phyloP scores from a whole-genome alignment of 2,113 vertebrate genomes.

The Sinocyclocheilus anophthalmus region DNA sequence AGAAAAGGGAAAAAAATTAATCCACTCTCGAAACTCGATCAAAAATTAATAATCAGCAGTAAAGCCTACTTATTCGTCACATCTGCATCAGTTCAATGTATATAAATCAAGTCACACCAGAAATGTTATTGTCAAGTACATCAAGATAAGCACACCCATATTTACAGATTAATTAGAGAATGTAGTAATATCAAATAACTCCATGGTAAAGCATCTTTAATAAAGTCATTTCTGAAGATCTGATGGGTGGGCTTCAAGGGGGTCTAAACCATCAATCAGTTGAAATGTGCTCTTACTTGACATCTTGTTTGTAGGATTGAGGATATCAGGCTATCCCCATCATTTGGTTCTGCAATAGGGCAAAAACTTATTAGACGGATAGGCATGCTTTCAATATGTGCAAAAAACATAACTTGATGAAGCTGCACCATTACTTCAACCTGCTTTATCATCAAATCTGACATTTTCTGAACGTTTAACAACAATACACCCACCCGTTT shows the following conservation, averaged over 20 bases:
- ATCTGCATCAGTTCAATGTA: neutral
- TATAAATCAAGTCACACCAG: neutral
- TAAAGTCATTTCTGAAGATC: neutral
- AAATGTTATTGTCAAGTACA: neutral
- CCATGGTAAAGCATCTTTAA: neutral
- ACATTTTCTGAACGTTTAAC: neutral
- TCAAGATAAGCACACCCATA: neutral
- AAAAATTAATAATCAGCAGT: neutral
- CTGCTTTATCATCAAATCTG: neutral
- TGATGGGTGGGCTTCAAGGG: constrained; percentile 6
- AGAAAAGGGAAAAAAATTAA: constrained; percentile 26
- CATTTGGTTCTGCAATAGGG: constrained; percentile 50
- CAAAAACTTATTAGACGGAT: constrained; percentile 35
- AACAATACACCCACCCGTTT: neutral
- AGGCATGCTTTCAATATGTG: constrained; percentile 11
- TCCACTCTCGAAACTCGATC: neutral
- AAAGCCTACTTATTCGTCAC: constrained; percentile 37
- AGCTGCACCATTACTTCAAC: neutral
- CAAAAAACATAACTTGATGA: neutral
- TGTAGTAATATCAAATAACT: neutral
- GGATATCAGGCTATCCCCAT: constrained; percentile 50
- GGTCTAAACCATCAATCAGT: neutral
- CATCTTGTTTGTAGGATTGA: constrained; percentile 62
- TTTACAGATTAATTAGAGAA: neutral
- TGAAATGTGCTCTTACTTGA: constrained; percentile 70